These are phyloP conservation scores for Augochlora pura DNA, from an alignment of 1,140 invertebrate genomes.

Conservation along the genomic window DNA sequence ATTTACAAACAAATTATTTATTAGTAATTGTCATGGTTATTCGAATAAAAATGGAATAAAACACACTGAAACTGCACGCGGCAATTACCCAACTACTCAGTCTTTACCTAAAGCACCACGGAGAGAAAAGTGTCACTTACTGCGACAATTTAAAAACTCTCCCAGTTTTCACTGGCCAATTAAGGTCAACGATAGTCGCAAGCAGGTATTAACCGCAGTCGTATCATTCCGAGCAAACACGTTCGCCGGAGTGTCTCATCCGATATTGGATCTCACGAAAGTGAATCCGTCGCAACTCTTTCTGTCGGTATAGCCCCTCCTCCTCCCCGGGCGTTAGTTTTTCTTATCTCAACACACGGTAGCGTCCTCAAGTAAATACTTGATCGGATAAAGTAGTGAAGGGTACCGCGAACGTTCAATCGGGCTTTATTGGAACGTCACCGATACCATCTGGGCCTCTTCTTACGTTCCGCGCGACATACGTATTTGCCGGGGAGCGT, in stretches of 20 bases:
- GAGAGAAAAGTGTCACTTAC: no score
- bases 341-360: neutral
- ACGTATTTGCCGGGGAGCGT: neutral
- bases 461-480: constrained; percentile 5
- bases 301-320: neutral
- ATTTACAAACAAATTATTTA: no score
- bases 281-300: neutral
- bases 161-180: no score
- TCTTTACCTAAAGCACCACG: no score
- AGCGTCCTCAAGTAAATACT: constrained; percentile 10
- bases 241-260: neutral
- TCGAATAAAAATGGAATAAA: no score
- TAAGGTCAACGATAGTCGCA: no score
- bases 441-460: constrained; percentile 6
- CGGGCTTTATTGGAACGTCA: constrained; percentile 28
- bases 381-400: constrained; percentile 29
- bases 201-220: neutral
- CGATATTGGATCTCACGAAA: constrained; percentile 7
- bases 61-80: no score
- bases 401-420: constrained; percentile 6
- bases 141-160: no score
- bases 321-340: neutral
- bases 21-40: no score
- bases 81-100: no score
- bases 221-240: neutral